A percentile compares a stretch with the other conserved stretches of the same genome.
These are phyloP conservation scores for Pseudopodoces humilis DNA, from an alignment of 2,113 vertebrate genomes.

Conservation along the genomic window DNA sequence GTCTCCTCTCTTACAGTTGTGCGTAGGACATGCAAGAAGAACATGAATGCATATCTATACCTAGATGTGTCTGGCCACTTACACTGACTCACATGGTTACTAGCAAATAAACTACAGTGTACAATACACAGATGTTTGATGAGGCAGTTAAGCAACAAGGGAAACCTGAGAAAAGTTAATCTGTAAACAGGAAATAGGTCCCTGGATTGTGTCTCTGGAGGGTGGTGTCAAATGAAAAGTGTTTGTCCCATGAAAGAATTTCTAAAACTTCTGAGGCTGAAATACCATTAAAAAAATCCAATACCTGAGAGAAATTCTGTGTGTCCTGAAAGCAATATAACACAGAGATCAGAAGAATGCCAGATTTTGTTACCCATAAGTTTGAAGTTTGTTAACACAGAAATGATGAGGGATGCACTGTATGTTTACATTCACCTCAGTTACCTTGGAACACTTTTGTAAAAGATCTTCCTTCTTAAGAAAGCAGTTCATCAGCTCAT, in stretches of 20 bases:
- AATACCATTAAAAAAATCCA: neutral
- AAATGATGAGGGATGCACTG: neutral
- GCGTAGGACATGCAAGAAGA: neutral
- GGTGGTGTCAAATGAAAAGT: neutral
- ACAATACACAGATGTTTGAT: neutral
- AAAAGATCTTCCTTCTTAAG: neutral
- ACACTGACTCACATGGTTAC: constrained; percentile 8
- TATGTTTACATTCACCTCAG: neutral
- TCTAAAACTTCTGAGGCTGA: neutral
- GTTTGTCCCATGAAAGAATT: neutral
- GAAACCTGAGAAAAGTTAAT: neutral
- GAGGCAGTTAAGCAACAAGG: neutral
- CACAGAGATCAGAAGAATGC: neutral
- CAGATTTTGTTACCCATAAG: neutral
- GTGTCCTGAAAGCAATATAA: neutral
- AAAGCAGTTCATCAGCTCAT: neutral
- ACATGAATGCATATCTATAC: neutral
- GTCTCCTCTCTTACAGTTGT: neutral
- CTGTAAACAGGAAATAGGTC: neutral
- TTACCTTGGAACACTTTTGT: neutral
- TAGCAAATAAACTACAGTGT: neutral
- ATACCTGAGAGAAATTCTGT: neutral
- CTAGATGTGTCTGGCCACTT: neutral
- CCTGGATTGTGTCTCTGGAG: neutral
- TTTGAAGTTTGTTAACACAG: neutral